phyloP scores from a whole-genome alignment of 2,113 vertebrate genomes.

The Chaetorhynchus papuensis region DNA sequence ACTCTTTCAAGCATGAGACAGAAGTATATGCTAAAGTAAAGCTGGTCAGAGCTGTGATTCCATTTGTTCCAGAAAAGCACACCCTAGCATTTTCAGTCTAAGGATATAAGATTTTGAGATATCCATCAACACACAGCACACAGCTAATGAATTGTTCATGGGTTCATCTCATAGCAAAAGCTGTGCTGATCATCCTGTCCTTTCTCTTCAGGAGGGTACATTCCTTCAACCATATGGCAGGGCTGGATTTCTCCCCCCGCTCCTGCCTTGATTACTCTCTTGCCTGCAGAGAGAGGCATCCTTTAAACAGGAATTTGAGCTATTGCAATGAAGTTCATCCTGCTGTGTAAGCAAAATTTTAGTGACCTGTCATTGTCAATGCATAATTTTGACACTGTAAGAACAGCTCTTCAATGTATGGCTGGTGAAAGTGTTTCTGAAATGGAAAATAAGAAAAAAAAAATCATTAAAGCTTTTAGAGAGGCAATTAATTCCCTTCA shows the following conservation, averaged over 20 bases:
- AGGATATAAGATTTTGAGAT: not conserved
- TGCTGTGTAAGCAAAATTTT: conserved; percentile 4
- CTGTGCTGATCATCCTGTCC: not conserved
- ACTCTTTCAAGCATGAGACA: not conserved
- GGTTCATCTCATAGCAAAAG: not conserved
- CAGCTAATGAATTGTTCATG: not conserved
- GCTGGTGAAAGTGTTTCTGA: not conserved
- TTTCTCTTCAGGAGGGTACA: not conserved
- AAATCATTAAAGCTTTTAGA: conserved; percentile 25
- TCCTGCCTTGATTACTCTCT: not conserved
- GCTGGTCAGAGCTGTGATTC: not conserved
- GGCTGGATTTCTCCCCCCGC: not conserved
- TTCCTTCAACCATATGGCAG: not conserved
- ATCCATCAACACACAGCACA: not conserved
- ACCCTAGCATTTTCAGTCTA: not conserved
- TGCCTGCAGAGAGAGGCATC: not conserved
- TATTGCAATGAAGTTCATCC: not conserved
- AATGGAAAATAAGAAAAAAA: conserved; percentile 1
- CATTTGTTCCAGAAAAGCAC: not conserved
- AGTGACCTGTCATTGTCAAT: not conserved
- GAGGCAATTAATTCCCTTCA: conserved; percentile 33
- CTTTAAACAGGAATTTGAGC: not conserved
- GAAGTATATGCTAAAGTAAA: not conserved
- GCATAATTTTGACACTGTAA: not conserved
- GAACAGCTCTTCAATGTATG: not conserved